These are phyloP conservation scores for Acarapis woodi DNA, from an alignment of 1,140 invertebrate genomes.

Conservation along the genomic window DNA sequence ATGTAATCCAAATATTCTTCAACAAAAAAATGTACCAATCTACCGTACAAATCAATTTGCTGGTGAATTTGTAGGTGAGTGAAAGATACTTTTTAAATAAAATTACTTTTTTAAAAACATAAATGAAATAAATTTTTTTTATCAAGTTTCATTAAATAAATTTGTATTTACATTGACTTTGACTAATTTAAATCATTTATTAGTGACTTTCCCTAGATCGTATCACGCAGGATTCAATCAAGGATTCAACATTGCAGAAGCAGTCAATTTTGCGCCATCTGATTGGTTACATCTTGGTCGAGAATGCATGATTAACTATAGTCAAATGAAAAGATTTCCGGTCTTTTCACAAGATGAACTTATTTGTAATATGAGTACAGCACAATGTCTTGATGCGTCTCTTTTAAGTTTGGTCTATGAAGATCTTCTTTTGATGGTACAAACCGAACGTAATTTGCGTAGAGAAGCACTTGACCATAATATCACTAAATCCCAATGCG, in stretches of 20 bases:
- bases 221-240: slow-evolving; percentile 99
- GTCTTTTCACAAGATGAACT: slow-evolving; percentile 98
- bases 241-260: slow-evolving; percentile 98
- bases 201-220: slow-evolving; percentile 90
- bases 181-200: no score
- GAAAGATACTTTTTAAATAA: no score
- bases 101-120: no score
- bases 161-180: no score
- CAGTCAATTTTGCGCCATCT: slow-evolving; percentile 93
- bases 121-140: no score
- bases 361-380: slow-evolving; percentile 81
- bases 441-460: slow-evolving; percentile 35
- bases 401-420: slow-evolving; percentile 69
- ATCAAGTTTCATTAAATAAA: no score
- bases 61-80: slow-evolving; percentile 98
- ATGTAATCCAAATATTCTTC: slow-evolving; percentile 88
- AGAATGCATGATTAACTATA: slow-evolving; percentile 79
- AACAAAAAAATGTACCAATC: slow-evolving; percentile 26
- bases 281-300: slow-evolving; percentile 91
- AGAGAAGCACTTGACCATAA: slow-evolving; percentile 26
- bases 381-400: slow-evolving; percentile 48
- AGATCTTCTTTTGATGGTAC: slow-evolving; percentile 73
- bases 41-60: slow-evolving; percentile 73
- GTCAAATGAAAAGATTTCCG: slow-evolving; percentile 62
- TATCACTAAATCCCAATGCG: slow-evolving; percentile 29